These are phyloP conservation scores for Drosophila recens DNA, from an alignment of 2,888 invertebrate species.

Conservation along the genomic window DNA sequence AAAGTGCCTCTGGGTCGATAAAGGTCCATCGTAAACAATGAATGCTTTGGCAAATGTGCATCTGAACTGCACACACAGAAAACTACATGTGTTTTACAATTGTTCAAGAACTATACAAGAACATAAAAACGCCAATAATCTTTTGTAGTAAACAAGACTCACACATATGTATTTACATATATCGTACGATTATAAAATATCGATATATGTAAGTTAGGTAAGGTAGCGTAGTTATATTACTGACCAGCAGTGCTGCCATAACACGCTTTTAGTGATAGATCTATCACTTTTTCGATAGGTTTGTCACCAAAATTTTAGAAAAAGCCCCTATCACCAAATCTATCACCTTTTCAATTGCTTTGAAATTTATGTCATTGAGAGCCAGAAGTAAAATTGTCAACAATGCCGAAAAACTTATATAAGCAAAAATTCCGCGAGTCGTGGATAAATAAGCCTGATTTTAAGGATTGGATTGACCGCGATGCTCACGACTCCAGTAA, in stretches of 20 bases:
- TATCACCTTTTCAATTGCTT: too few species aligned
- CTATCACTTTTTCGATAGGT: too few species aligned
- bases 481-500: too few species aligned
- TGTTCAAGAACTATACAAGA: background rate
- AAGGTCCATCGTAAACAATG: constrained; percentile 67
- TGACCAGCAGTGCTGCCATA: background rate
- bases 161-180: background rate
- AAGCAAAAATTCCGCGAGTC: too few species aligned
- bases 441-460: too few species aligned
- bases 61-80: constrained; percentile 1
- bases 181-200: background rate
- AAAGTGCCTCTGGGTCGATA: constrained; percentile 84
- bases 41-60: constrained; percentile 18
- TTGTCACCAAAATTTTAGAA: too few species aligned
- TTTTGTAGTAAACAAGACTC: constrained; percentile 30
- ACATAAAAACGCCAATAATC: constrained; percentile 20
- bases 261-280: too few species aligned
- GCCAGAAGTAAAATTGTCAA: too few species aligned
- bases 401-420: too few species aligned
- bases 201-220: constrained; percentile 2
- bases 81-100: constrained; percentile 10
- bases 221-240: constrained; percentile 1
- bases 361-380: too few species aligned
- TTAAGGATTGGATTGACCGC: too few species aligned
- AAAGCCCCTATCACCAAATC: too few species aligned